phyloP scores from a whole-genome alignment of 2,113 vertebrate species.

The Aspiorhynchus laticeps region DNA sequence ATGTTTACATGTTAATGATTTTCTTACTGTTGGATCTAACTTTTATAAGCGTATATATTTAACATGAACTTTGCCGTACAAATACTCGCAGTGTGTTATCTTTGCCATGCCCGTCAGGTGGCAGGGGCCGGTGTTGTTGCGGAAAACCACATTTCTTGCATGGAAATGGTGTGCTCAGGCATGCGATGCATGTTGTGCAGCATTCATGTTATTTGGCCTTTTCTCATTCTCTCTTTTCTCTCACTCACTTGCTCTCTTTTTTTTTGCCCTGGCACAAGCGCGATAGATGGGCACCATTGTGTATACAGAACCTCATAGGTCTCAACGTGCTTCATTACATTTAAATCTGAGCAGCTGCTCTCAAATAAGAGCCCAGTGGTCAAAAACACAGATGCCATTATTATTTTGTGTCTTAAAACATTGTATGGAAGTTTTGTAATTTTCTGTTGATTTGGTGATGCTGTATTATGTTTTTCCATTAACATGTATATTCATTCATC shows the following conservation, averaged over 20 bases:
- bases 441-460: slow-evolving; percentile 32
- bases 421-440: background rate
- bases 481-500: slow-evolving; percentile 9
- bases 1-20: slow-evolving; percentile 93
- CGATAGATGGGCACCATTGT: slow-evolving; percentile 41
- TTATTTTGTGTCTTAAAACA: slow-evolving; percentile 57
- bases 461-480: slow-evolving; percentile 60
- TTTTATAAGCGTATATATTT: slow-evolving; percentile 89
- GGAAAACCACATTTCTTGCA: slow-evolving; percentile 80
- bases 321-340: slow-evolving; percentile 55
- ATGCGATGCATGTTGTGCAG: slow-evolving; percentile 51
- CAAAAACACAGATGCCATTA: slow-evolving; percentile 75
- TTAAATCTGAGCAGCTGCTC: slow-evolving; percentile 72
- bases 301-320: slow-evolving; percentile 38
- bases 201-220: slow-evolving; percentile 14
- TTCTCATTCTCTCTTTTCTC: slow-evolving; percentile 18
- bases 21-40: slow-evolving; percentile 89
- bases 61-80: slow-evolving; percentile 82
- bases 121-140: slow-evolving; percentile 78
- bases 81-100: slow-evolving; percentile 75
- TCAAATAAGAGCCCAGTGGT: slow-evolving; percentile 79
- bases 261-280: slow-evolving; percentile 26
- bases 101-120: slow-evolving; percentile 71
- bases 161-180: slow-evolving; percentile 63
- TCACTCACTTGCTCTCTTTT: slow-evolving; percentile 25